phyloP scores from a whole-genome alignment of 2,113 vertebrate species.

The Choloepus hoffmanni region DNA sequence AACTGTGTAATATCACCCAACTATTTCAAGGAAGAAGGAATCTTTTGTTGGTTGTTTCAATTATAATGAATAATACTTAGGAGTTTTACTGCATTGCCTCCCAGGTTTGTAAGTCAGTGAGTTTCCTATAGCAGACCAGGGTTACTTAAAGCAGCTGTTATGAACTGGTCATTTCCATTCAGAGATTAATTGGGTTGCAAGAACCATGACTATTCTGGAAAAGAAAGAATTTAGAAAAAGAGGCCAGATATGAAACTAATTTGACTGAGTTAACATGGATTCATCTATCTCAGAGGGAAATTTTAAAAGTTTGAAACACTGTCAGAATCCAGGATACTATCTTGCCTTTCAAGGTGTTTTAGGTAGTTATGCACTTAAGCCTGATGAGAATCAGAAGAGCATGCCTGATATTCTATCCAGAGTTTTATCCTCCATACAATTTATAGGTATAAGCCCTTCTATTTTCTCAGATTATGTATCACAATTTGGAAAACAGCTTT shows the following conservation, averaged over 20 bases:
- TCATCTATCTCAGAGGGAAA: not conserved
- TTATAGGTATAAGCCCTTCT: not conserved
- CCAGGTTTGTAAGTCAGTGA: too few relatives aligned
- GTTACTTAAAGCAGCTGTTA: not conserved
- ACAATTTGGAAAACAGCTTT: not conserved
- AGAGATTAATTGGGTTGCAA: not conserved
- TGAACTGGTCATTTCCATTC: not conserved
- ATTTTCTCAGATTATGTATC: not conserved
- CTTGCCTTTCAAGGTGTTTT: not conserved
- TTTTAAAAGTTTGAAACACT: not conserved
- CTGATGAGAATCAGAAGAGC: not conserved
- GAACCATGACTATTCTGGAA: not conserved
- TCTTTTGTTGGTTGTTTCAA: too few relatives aligned
- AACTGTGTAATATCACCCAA: too few relatives aligned
- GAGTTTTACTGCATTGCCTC: too few relatives aligned
- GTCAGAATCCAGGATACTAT: not conserved
- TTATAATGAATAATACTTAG: too few relatives aligned
- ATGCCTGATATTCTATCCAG: not conserved
- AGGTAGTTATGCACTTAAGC: not conserved
- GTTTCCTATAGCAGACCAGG: too few relatives aligned
- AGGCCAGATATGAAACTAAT: not conserved
- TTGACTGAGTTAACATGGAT: not conserved
- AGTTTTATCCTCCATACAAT: not conserved
- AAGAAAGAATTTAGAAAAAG: not conserved
- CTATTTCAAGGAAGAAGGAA: too few relatives aligned